Evolutionary conservation across 2,888 invertebrate genomes (phyloP).

Genomic region (Sinohyriopsis cumingii): DNA sequence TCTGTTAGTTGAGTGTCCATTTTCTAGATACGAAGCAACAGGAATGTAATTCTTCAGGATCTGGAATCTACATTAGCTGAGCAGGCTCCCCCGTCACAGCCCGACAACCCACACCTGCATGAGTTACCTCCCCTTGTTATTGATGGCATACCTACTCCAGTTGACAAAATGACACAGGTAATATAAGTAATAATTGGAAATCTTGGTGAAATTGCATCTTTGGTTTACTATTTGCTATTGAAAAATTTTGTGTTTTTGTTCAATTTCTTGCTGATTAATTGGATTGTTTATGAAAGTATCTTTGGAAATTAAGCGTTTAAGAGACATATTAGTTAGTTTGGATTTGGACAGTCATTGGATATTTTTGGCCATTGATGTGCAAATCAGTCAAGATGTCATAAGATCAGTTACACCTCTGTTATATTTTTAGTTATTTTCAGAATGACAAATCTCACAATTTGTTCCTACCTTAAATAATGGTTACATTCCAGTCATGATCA

Average conservation of each 20-base stretch:
- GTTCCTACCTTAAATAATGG: no score
- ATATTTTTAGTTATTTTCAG: no score
- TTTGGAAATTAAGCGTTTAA: background rate
- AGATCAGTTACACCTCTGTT: no score
- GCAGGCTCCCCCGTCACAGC: slow-evolving; percentile 88
- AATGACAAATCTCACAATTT: no score
- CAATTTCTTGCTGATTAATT: background rate
- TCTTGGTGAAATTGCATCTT: background rate
- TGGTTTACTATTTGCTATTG: background rate
- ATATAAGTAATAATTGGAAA: slow-evolving; percentile 3
- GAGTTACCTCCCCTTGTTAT: slow-evolving; percentile 96
- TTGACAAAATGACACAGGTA: slow-evolving; percentile 97
- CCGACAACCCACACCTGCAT: slow-evolving; percentile 93
- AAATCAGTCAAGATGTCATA: no score
- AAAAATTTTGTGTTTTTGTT: background rate
- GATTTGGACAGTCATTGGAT: no score
- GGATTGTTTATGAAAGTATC: background rate
- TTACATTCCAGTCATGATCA: no score
- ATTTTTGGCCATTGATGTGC: no score
- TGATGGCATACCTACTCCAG: slow-evolving; percentile 97
- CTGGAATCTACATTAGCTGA: slow-evolving; percentile 93
- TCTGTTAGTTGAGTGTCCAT: background rate
- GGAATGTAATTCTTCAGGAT: slow-evolving; percentile 94
- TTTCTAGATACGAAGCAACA: slow-evolving; percentile 8
- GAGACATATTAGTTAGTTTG: background rate